Evolutionary conservation across 2,797 vertebrate genomes (phyloP).

Genomic region (Myripristis murdjan): DNA sequence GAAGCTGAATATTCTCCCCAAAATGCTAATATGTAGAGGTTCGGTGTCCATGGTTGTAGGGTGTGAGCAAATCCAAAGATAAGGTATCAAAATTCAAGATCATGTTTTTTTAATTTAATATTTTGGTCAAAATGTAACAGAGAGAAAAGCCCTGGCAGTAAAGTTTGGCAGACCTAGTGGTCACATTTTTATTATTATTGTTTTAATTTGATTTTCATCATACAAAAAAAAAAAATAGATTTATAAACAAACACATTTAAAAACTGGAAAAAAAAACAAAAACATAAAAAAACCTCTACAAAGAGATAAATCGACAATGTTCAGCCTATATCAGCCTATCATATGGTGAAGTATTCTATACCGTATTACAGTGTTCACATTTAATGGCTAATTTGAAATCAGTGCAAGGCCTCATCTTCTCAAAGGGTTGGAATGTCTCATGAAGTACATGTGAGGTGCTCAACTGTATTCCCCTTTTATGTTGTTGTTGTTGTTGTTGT

Average conservation of each 20-base stretch:
- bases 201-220: no score
- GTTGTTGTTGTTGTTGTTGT: no score
- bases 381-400: conserved; percentile 78
- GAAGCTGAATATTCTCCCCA: conserved; percentile 30
- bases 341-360: no score
- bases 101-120: conserved; percentile 68
- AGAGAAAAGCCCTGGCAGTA: conserved; percentile 61
- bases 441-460: conserved; percentile 58
- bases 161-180: no score
- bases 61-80: conserved; percentile 67
- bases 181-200: no score
- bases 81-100: conserved; percentile 72
- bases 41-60: conserved; percentile 41
- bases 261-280: no score
- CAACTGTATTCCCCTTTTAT: no score
- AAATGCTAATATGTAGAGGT: conserved; percentile 38
- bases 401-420: conserved; percentile 71
- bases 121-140: conserved; percentile 70
- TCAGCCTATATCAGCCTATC: no score
- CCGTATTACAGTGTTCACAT: conserved; percentile 69
- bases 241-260: no score
- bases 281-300: no score
- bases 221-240: no score
- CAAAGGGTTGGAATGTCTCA: conserved; percentile 63
- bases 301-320: no score